phyloP scores from a whole-genome alignment of 2,113 vertebrate species.

The human region GRCh38 chr16:24970501-24971000 shows the following conservation, averaged over 20 bases:
- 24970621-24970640: neutral
- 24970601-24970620: neutral
- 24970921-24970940: no score
- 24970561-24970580: constrained; percentile 96
- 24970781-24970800: neutral
- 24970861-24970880: neutral
- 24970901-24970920: no score
- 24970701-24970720: neutral
- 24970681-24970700: neutral
- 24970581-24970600: constrained; percentile 81
- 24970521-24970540: constrained; percentile 92
- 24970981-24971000: no score
- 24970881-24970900: no score
- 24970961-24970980: no score
- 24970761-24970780: neutral
- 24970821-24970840: neutral
- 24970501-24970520: constrained; percentile 96
- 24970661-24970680: neutral
- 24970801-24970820: fast-evolving
- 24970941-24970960: no score
- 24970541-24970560: constrained; percentile 95
- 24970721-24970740: neutral
- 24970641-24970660: neutral
- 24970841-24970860: neutral
- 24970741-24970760: no score